Evolutionary conservation across 2,888 invertebrate genomes (phyloP), one percentile per base, ranked within the genome.

Genomic region (Blastobasis lacticolella): DNA sequence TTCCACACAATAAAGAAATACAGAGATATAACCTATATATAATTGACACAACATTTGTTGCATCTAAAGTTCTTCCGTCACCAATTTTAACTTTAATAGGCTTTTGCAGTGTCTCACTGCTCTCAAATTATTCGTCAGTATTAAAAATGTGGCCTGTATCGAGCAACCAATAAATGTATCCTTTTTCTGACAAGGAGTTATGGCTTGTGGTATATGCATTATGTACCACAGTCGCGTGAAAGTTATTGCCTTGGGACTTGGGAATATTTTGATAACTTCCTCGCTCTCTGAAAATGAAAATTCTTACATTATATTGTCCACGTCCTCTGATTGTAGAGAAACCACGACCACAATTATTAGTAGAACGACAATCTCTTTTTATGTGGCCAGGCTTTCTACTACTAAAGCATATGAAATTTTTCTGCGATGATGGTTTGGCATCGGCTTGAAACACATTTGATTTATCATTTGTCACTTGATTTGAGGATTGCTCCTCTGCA

Each of bases 351-450:
- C 48, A 49, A 3, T 23, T 23, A 3, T 23, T 23, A 23, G 23
- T 23, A 48, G 7, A 48, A 44, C 42, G 42, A 43, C 60, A 57
- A 41, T 61, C 58, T 43, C 57, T 63, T 52, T 59, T 59, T 5
- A 63, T 10, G 56, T 63, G 62, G 6, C 63, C 60, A 36, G 48
- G 46, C 50, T 63, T 61, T 41, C 63, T 61, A 53, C 62, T 61
- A 4, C 51, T 51, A 54, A 59, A 59, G n/a, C 60, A 64, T 23
- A 3, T 23, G 3, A 23, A 23, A 23, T 23, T 23, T 60, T 57
- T 23, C 6, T 9, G 36, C 5, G 6, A n/a, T n/a, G 42, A 42
- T 42, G 42, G 42, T 8, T 8, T 42, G 6, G 7, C 9, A 1
- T 42, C 7, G 9, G 42, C 42, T 8, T 42, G 9, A 42, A 42